These are phyloP conservation scores for Artemia sinica DNA, from an alignment of 2,888 invertebrate species.

Conservation along the genomic window DNA sequence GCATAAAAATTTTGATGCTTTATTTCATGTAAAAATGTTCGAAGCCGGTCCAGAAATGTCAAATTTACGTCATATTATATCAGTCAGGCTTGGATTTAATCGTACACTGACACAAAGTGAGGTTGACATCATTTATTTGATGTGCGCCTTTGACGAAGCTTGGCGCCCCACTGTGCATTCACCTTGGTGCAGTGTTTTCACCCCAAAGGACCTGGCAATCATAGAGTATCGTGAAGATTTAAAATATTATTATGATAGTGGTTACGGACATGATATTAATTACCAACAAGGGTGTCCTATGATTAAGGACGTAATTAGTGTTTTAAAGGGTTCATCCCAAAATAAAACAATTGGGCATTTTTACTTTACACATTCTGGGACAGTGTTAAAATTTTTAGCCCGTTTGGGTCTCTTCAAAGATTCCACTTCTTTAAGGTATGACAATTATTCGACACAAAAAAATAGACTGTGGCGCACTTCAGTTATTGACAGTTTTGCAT, in stretches of 20 bases:
- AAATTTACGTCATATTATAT: conserved; percentile 40
- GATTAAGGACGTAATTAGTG: conserved; percentile 46
- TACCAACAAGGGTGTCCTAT: conserved; percentile 56
- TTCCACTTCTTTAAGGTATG: conserved; percentile 40
- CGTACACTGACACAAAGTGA: conserved; percentile 39
- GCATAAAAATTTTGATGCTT: conserved; percentile 34
- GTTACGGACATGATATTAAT: conserved; percentile 55
- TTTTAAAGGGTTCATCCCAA: conserved; percentile 4
- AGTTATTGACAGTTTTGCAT: conserved; percentile 56
- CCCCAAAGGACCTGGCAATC: conserved; percentile 41
- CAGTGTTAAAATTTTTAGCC: conserved; percentile 53
- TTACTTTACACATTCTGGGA: conserved; percentile 67
- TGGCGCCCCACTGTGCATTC: conserved; percentile 46
- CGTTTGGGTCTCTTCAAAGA: conserved; percentile 56
- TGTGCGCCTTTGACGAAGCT: conserved; percentile 66
- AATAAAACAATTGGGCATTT: conserved; percentile 38
- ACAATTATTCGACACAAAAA: conserved; percentile 32
- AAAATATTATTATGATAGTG: conserved; percentile 33
- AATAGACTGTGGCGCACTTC: conserved; percentile 42
- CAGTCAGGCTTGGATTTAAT: conserved; percentile 42
- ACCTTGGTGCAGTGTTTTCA: conserved; percentile 62
- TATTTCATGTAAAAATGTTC: conserved; percentile 26
- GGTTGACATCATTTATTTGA: conserved; percentile 46
- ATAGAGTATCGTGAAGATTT: conserved; percentile 14
- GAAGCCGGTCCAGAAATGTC: conserved; percentile 35